Evolutionary conservation across 2,888 invertebrate genomes (phyloP).

Genomic region (Griposia aprilina): DNA sequence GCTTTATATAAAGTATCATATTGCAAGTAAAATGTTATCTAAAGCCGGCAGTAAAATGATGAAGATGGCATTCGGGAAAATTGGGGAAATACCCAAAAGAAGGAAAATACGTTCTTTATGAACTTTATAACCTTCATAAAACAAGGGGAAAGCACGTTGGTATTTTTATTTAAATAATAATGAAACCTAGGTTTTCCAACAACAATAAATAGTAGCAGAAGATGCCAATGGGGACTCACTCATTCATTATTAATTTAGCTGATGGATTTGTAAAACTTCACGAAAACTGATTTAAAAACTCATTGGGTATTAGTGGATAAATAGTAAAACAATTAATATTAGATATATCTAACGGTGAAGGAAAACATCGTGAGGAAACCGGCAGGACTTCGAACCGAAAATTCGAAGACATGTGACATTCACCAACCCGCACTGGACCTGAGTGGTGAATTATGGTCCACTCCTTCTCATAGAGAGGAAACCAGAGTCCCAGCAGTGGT

Average conservation of each 20-base stretch:
- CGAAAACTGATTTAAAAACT: background rate
- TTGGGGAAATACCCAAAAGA: slow-evolving; percentile 27
- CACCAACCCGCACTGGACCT: too few species aligned
- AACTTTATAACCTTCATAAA: slow-evolving; percentile 20
- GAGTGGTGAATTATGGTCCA: too few species aligned
- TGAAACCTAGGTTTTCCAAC: background rate
- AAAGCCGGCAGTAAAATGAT: slow-evolving; percentile 9
- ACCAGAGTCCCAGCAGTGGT: background rate
- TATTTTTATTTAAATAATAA: background rate
- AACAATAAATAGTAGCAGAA: background rate
- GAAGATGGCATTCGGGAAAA: slow-evolving; percentile 17
- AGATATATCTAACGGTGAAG: background rate
- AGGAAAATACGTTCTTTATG: slow-evolving; percentile 17
- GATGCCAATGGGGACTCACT: background rate
- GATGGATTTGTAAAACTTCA: background rate
- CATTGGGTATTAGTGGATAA: background rate
- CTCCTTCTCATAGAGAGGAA: too few species aligned
- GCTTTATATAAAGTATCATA: slow-evolving; percentile 23
- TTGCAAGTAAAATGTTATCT: slow-evolving; percentile 31
- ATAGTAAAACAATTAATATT: background rate
- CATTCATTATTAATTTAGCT: background rate
- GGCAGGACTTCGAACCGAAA: background rate
- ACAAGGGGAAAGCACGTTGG: background rate
- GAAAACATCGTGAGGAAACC: too few species aligned
- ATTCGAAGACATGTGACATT: too few species aligned